Evolutionary conservation across 2,888 invertebrate genomes (phyloP).

Genomic region (Schrankia costaestrigalis): DNA sequence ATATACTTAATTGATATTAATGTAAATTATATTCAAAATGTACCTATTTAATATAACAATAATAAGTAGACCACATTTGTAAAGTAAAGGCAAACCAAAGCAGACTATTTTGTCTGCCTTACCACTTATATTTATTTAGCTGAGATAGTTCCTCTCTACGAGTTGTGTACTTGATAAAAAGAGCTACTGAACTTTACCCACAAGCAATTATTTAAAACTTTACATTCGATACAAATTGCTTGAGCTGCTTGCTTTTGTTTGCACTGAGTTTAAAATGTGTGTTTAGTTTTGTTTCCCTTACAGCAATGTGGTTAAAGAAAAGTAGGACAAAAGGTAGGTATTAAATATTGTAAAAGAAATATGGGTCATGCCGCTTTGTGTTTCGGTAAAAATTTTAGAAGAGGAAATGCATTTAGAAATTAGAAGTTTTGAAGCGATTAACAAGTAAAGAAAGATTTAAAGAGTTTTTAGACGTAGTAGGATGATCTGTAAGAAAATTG

Average conservation of each 20-base stretch:
- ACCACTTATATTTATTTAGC: constrained; percentile 31
- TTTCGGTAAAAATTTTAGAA: constrained; percentile 1
- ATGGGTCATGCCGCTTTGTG: neutral
- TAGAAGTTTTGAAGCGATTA: no score
- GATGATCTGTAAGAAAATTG: no score
- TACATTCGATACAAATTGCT: constrained; percentile 30
- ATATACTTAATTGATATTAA: no score
- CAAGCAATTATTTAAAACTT: constrained; percentile 33
- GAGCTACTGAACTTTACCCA: constrained; percentile 23
- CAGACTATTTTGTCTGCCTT: constrained; percentile 34
- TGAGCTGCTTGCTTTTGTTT: constrained; percentile 19
- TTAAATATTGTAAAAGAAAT: constrained; percentile 2
- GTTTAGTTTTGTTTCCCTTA: constrained; percentile 22
- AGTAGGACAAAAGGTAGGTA: neutral
- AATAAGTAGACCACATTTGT: no score
- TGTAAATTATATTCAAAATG: no score
- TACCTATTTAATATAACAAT: no score
- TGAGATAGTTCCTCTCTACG: constrained; percentile 15
- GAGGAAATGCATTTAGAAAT: no score
- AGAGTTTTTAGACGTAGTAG: no score
- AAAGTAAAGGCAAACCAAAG: constrained; percentile 18
- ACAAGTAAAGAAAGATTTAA: no score
- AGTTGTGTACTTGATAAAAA: constrained; percentile 23
- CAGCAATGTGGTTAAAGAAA: neutral
- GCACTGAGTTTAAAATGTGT: constrained; percentile 23